A percentile compares a stretch with the other conserved stretches of the same genome.
Conservation (phyloP, 2,113 vertebrate species). For the Caloenas nicobarica region DNA sequence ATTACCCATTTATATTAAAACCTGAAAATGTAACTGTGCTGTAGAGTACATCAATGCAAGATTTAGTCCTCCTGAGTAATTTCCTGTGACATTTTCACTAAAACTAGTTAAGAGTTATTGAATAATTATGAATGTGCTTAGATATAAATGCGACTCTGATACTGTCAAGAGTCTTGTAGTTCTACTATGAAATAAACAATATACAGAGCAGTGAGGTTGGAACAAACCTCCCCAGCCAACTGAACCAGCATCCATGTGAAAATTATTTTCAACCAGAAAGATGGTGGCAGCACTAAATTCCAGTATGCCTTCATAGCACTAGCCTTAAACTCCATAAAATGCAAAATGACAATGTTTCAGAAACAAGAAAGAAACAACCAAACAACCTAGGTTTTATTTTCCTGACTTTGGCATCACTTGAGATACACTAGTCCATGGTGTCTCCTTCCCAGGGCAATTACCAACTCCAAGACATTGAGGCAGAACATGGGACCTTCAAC, state of each 20-base stretch:
- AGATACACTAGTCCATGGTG: neutral
- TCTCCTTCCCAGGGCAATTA: neutral
- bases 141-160: neutral
- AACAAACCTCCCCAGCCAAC: neutral
- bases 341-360: neutral
- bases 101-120: neutral
- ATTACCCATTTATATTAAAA: neutral
- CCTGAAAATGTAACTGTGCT: neutral
- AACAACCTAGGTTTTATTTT: neutral
- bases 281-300: neutral
- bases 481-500: neutral
- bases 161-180: neutral
- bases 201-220: neutral
- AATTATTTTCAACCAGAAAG: neutral
- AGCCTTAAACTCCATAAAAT: neutral
- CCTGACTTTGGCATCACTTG: neutral
- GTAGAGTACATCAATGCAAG: neutral
- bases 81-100: neutral
- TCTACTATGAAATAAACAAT: neutral
- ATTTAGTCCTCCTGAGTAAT: neutral
- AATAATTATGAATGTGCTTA: neutral
- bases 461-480: neutral
- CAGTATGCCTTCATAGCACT: neutral
- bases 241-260: neutral
- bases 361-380: neutral